Percentiles rank a stretch among this genome's conserved stretches.
Evolutionary conservation across 2,797 vertebrate species (phyloP).

Genomic region (Darevskia mixta): DNA sequence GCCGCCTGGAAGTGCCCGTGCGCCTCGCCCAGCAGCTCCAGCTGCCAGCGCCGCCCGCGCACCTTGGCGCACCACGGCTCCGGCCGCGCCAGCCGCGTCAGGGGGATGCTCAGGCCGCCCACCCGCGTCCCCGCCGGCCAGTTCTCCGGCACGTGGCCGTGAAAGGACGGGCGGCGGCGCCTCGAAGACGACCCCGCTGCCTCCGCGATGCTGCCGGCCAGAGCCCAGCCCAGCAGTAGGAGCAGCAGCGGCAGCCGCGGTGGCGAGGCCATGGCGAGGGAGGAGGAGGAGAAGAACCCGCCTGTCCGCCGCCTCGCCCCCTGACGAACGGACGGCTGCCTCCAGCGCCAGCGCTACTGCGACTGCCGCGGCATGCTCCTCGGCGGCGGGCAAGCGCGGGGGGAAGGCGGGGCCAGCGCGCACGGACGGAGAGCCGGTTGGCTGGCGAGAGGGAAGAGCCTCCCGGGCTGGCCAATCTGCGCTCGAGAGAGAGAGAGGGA

Average conservation of each 20-base stretch:
- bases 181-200: not conserved
- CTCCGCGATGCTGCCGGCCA: not conserved
- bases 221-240: no score
- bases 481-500: not conserved
- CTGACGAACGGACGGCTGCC: not conserved
- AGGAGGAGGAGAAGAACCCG: not conserved
- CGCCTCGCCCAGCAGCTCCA: conserved; percentile 85
- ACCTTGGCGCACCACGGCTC: conserved; percentile 80
- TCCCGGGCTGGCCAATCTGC: not conserved
- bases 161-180: conserved; percentile 79
- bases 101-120: conserved; percentile 85
- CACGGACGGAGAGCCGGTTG: not conserved
- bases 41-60: conserved; percentile 76
- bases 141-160: conserved; percentile 88
- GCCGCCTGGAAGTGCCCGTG: conserved; percentile 82
- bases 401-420: not conserved
- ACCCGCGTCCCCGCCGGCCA: conserved; percentile 84
- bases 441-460: no score
- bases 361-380: not conserved
- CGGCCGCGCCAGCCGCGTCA: conserved; percentile 82
- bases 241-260: no score
- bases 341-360: not conserved
- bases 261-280: conserved; percentile 2
- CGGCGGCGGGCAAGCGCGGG: not conserved
- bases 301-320: not conserved